Conservation (phyloP, 1,140 invertebrate genomes). For the Drosophila sturtevanti region DNA sequence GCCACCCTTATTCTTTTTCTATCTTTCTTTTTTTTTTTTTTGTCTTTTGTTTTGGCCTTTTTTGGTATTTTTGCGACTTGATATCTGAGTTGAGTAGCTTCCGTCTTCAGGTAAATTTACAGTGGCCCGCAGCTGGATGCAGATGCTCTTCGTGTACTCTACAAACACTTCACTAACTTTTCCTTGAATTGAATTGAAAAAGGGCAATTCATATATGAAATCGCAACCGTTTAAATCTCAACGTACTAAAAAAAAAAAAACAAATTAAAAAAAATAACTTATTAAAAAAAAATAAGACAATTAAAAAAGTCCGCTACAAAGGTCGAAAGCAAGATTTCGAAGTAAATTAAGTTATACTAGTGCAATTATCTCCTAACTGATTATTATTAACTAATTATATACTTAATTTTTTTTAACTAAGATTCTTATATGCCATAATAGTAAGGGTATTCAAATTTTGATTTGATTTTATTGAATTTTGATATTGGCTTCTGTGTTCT, state of each 20-base stretch:
- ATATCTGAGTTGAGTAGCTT: conserved; percentile 11
- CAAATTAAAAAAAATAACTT: no score
- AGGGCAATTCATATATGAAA: not conserved
- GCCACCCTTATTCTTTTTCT: no score
- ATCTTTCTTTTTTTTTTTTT: not conserved
- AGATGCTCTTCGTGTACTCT: conserved; percentile 32
- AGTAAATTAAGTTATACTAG: no score
- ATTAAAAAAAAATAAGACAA: no score
- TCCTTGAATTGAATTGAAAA: no score
- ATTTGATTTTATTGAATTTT: not conserved
- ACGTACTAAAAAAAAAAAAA: no score
- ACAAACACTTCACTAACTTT: not conserved
- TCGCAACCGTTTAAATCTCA: no score
- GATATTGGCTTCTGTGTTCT: not conserved
- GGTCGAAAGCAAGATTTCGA: no score
- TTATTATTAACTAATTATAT: no score
- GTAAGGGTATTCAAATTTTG: not conserved
- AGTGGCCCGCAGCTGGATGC: conserved; percentile 46
- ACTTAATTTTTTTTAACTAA: no score
- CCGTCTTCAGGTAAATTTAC: conserved; percentile 73
- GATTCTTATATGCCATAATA: not conserved
- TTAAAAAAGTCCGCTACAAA: no score
- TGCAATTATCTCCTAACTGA: no score
- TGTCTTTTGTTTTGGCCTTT: not conserved
- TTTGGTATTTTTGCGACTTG: not conserved